Evolutionary conservation across 2,113 vertebrate species (phyloP), one percentile per base, ranked within the genome.

Genomic region (Scytalopus superciliaris): DNA sequence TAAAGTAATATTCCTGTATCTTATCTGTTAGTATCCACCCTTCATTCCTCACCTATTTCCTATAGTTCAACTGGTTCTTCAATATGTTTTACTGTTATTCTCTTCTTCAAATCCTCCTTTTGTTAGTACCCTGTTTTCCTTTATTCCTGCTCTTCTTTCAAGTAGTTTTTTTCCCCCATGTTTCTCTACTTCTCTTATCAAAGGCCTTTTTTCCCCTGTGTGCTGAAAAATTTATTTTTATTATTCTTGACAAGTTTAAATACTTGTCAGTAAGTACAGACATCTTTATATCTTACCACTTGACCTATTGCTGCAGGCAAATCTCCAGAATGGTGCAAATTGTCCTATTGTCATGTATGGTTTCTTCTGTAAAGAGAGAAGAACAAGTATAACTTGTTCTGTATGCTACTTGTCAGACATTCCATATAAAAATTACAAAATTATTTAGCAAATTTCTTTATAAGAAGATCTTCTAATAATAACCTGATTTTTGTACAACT

Each of bases 221-320:
- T 45, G 5, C 12, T 79, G 42, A 44, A 62, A 69, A 64, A 47
- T 16, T 21, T 74, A 42, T 49, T 73, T 84, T 82, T 69, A 69
- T 60, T 92, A 15, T 40, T 62, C 50, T 80, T 92, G 80, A 95
- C 73, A 96, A 64, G 59, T 69, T 92, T 90, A 95, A 94, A 80
- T 31, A 74, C 68, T 86, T 96, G 53, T 82, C 75, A 82, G 53
- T 85, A 93, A 83, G 52, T 47, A 60, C 19, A 76, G 30, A 7
- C 75, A 79, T 90, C 57, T 88, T 92, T 64, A n/a, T 49, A n/a
- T 83, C 19, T 79, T 68, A 27, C 62, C 72, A 50, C 63, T 83
- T 76, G 75, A 93, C 75, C 83, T 90, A 21, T 80, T 0, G 0
- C 89, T 96, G 17, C 49, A 90, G 72, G 82, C 33, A 15, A 52